Conservation (phyloP, 2,113 vertebrate species). For the Anhinga anhinga region DNA sequence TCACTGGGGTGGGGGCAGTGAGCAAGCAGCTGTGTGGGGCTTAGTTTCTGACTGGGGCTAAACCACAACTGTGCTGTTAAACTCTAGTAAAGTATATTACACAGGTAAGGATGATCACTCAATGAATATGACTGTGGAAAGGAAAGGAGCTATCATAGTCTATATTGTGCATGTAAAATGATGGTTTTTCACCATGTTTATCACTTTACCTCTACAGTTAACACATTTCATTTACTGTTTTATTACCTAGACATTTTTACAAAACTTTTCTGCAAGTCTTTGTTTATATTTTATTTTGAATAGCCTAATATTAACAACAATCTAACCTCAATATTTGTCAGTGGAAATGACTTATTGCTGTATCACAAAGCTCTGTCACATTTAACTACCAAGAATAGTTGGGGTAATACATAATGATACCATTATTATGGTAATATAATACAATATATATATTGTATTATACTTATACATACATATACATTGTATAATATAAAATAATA, state of each 20-base stretch:
- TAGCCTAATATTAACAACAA: background rate
- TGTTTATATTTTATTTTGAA: background rate
- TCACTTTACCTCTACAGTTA: background rate
- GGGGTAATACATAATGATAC: too few relatives aligned
- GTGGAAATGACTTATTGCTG: background rate
- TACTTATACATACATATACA: too few relatives aligned
- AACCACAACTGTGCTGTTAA: background rate
- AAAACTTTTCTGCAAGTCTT: background rate
- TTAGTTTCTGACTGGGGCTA: too few relatives aligned
- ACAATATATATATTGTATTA: too few relatives aligned
- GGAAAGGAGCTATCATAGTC: background rate
- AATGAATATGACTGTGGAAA: background rate
- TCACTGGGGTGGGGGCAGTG: too few relatives aligned
- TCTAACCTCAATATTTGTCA: background rate
- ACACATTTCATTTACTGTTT: background rate
- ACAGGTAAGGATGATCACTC: background rate
- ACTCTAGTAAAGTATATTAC: background rate
- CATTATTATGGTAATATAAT: too few relatives aligned
- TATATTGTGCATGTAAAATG: background rate
- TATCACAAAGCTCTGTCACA: background rate
- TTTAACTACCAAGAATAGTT: background rate
- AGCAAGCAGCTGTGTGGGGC: too few relatives aligned
- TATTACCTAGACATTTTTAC: background rate
- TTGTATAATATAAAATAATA: too few relatives aligned
- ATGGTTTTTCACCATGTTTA: background rate